A percentile compares a stretch with the other conserved stretches of the same genome.
These are phyloP conservation scores for Chloropsis hardwickii DNA, from an alignment of 2,113 vertebrate species.

Conservation along the genomic window DNA sequence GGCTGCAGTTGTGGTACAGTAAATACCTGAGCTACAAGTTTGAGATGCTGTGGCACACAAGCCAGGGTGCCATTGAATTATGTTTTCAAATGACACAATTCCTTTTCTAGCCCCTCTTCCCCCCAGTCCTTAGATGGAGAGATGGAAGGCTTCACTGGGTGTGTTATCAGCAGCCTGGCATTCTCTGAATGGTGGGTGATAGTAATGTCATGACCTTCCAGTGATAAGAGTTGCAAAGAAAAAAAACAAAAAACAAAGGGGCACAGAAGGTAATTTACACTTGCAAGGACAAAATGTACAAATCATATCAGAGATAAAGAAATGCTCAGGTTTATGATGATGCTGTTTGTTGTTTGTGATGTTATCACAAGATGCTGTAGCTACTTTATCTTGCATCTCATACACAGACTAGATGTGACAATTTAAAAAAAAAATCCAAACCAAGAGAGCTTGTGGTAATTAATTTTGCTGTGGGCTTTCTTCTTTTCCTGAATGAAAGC, in stretches of 20 bases:
- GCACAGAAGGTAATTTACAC: neutral
- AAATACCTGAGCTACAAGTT: neutral
- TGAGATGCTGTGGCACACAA: neutral
- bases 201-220: neutral
- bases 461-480: neutral
- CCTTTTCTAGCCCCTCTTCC: neutral
- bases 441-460: neutral
- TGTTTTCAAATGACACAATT: neutral
- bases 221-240: neutral
- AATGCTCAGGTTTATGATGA: neutral
- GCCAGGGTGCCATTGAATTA: neutral
- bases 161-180: neutral
- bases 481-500: neutral
- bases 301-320: neutral
- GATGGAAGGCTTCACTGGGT: neutral
- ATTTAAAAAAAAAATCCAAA: neutral
- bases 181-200: neutral
- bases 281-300: slow-evolving; percentile 15
- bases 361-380: neutral
- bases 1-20: neutral
- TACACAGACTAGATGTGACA: neutral
- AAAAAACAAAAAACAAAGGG: neutral
- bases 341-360: neutral
- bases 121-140: neutral
- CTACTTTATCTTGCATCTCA: neutral